Conservation (phyloP, 1,140 invertebrate genomes). For the Eciton burchellii region DNA sequence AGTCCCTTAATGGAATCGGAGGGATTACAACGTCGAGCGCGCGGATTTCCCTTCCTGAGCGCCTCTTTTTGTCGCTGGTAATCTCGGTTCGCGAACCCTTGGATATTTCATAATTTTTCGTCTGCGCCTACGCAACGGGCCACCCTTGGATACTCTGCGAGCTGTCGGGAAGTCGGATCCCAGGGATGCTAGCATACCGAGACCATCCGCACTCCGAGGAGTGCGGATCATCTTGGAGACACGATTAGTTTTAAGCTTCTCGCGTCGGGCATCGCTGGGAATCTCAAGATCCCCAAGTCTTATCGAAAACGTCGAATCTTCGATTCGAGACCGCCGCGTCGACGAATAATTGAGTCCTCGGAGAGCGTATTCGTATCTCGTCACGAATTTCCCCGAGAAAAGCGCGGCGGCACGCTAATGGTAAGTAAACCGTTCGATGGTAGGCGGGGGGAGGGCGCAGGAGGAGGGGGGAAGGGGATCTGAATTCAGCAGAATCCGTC, state of each 20-base stretch:
- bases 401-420: too few relatives aligned
- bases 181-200: not conserved
- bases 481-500: slow-evolving; percentile 24
- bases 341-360: too few relatives aligned
- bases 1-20: slow-evolving; percentile 68
- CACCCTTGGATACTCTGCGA: not conserved
- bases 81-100: slow-evolving; percentile 32
- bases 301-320: too few relatives aligned
- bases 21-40: slow-evolving; percentile 65
- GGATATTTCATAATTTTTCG: slow-evolving; percentile 54
- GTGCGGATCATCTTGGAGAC: not conserved
- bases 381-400: not conserved
- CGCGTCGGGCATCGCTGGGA: not conserved
- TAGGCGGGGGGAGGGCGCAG: slow-evolving; percentile 7
- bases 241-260: not conserved
- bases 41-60: slow-evolving; percentile 49
- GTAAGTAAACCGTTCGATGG: too few relatives aligned
- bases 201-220: too few relatives aligned
- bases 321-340: too few relatives aligned
- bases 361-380: not conserved
- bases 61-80: slow-evolving; percentile 35
- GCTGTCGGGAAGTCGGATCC: not conserved
- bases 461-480: slow-evolving; percentile 1
- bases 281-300: not conserved
- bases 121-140: slow-evolving; percentile 7